Percentiles rank a stretch among this genome's conserved stretches.
Evolutionary conservation across 2,888 invertebrate species (phyloP).

Genomic region (Zelleria hepariella): DNA sequence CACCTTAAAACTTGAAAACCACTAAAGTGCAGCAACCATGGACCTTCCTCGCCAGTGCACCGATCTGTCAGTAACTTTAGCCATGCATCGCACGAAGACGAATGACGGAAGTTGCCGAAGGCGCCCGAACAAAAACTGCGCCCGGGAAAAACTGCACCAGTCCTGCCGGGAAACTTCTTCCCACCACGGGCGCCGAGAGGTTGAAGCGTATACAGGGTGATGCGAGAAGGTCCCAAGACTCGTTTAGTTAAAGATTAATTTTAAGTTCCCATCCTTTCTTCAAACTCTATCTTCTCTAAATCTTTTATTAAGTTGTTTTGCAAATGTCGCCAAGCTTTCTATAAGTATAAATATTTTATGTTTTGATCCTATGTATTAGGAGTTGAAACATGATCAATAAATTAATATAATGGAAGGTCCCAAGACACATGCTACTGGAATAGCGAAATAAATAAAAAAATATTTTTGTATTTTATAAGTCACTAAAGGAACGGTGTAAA

Average conservation of each 20-base stretch:
- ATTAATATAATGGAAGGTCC: too few relatives aligned
- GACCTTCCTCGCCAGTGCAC: conserved; percentile 24
- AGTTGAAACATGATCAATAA: too few relatives aligned
- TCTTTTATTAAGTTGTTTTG: too few relatives aligned
- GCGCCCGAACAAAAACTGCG: conserved; percentile 11
- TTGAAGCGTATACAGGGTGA: too few relatives aligned
- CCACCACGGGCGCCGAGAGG: too few relatives aligned
- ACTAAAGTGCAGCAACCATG: not conserved
- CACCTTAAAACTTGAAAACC: not conserved
- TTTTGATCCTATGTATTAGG: too few relatives aligned
- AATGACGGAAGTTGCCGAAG: conserved; percentile 49
- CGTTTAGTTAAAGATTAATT: too few relatives aligned
- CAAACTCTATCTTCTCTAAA: too few relatives aligned
- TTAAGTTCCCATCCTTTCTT: too few relatives aligned
- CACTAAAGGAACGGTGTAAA: not conserved
- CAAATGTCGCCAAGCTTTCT: too few relatives aligned
- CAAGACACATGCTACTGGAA: not conserved
- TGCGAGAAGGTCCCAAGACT: too few relatives aligned
- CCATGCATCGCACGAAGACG: conserved; percentile 61
- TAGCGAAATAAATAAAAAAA: not conserved
- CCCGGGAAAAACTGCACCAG: not conserved
- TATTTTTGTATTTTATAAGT: not conserved
- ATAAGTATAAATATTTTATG: too few relatives aligned
- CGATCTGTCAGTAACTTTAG: conserved; percentile 59
- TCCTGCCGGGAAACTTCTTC: not conserved